Evolutionary conservation across 1,140 invertebrate genomes (phyloP).

Genomic region (Vanessa atalanta): DNA sequence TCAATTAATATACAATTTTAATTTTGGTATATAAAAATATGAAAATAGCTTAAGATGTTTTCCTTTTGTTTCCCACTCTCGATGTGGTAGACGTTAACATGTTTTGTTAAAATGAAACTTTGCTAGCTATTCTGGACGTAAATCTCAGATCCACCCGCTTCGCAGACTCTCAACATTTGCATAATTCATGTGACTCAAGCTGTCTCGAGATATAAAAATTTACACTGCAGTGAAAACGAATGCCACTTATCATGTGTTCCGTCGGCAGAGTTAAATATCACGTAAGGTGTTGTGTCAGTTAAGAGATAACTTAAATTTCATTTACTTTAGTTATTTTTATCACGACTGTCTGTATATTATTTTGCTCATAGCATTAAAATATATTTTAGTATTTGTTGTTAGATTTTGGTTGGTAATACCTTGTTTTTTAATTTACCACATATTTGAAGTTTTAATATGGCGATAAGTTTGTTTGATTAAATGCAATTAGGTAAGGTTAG

Average conservation of each 20-base stretch:
- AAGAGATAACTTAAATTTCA: not conserved
- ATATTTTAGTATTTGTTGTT: too few relatives aligned
- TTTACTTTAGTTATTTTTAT: not conserved
- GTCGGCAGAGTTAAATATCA: constrained; percentile 14
- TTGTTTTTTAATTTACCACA: too few relatives aligned
- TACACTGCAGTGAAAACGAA: constrained; percentile 50
- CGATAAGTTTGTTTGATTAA: too few relatives aligned
- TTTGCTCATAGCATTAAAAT: too few relatives aligned
- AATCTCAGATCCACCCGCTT: constrained; percentile 52
- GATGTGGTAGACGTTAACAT: not conserved
- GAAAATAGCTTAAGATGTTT: too few relatives aligned
- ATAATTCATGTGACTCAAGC: constrained; percentile 65
- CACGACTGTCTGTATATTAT: too few relatives aligned
- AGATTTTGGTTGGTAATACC: too few relatives aligned
- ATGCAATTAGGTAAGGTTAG: not conserved
- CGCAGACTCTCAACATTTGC: constrained; percentile 51
- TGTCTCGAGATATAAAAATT: constrained; percentile 56
- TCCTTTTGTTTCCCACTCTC: not conserved
- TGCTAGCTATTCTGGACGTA: constrained; percentile 47
- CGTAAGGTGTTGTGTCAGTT: constrained; percentile 16
- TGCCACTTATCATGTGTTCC: constrained; percentile 29
- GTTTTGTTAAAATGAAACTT: constrained; percentile 43
- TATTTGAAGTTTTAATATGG: too few relatives aligned
- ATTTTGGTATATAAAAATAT: too few relatives aligned
- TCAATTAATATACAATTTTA: too few relatives aligned